Evolutionary conservation across 2,797 vertebrate species (phyloP).

Genomic region (Myotis vivesi): DNA sequence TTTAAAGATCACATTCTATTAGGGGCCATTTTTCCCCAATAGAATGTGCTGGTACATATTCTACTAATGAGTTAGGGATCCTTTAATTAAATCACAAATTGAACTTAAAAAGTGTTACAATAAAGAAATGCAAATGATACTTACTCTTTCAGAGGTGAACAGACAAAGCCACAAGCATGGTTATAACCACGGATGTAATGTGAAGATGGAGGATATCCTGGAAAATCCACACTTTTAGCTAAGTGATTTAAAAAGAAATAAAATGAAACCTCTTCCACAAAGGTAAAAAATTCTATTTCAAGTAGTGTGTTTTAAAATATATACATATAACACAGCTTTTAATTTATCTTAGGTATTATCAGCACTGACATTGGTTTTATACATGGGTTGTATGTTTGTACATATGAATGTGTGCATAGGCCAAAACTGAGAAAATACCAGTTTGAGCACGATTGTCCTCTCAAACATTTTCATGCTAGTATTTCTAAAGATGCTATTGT

Average conservation of each 20-base stretch:
- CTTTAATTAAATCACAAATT: constrained; percentile 13
- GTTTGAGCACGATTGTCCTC: neutral
- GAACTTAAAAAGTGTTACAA: neutral
- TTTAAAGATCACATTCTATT: neutral
- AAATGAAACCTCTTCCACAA: constrained; percentile 37
- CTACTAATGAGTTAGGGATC: neutral
- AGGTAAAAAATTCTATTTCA: neutral
- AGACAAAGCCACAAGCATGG: constrained; percentile 81
- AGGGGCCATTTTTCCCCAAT: neutral
- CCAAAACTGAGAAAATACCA: neutral
- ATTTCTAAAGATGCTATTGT: neutral
- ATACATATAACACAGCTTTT: neutral
- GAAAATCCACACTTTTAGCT: constrained; percentile 81
- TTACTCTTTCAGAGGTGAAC: constrained; percentile 80
- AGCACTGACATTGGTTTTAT: neutral
- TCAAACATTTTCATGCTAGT: neutral
- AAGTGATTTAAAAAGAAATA: neutral
- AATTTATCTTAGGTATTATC: neutral
- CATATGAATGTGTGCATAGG: neutral
- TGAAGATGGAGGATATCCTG: constrained; percentile 71
- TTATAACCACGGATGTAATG: constrained; percentile 79
- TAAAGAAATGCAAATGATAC: constrained; percentile 59
- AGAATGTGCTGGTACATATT: neutral
- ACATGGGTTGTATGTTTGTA: neutral
- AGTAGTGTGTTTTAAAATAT: neutral